Conservation (phyloP, 2,113 vertebrate genomes). For the Cacatua alba region DNA sequence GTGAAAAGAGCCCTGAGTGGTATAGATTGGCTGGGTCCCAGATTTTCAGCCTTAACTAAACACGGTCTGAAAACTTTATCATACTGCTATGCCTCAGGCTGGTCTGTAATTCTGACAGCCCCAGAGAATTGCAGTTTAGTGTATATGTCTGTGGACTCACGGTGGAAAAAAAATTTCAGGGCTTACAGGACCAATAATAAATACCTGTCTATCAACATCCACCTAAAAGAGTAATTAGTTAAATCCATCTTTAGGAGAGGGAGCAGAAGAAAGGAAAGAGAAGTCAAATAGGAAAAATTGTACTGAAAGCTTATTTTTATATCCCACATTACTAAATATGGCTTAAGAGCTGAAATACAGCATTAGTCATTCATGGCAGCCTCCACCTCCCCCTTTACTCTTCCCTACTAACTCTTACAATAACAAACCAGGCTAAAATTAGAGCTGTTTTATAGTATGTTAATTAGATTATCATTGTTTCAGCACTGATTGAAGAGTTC, state of each 20-base stretch:
- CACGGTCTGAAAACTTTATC: constrained; percentile 83
- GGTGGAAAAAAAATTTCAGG: constrained; percentile 76
- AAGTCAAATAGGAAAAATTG: constrained; percentile 79
- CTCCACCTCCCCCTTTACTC: constrained; percentile 54
- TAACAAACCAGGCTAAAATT: constrained; percentile 82
- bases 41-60: constrained; percentile 83
- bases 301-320: constrained; percentile 84
- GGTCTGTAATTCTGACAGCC: constrained; percentile 81
- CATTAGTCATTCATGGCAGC: constrained; percentile 66
- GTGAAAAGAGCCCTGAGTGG: constrained; percentile 83
- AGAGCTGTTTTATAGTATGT: constrained; percentile 61
- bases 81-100: constrained; percentile 77
- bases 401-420: constrained; percentile 57
- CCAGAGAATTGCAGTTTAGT: constrained; percentile 74
- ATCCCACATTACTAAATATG: constrained; percentile 83
- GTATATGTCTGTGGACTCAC: constrained; percentile 67
- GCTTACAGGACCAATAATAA: constrained; percentile 78
- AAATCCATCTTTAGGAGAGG: constrained; percentile 75
- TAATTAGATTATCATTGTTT: constrained; percentile 82
- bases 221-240: constrained; percentile 85
- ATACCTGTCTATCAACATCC: constrained; percentile 80
- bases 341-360: constrained; percentile 77
- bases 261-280: constrained; percentile 86
- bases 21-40: constrained; percentile 82
- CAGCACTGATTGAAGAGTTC: constrained; percentile 72